phyloP scores from a whole-genome alignment of 1,140 invertebrate genomes.

The Palaemon carinicauda region DNA sequence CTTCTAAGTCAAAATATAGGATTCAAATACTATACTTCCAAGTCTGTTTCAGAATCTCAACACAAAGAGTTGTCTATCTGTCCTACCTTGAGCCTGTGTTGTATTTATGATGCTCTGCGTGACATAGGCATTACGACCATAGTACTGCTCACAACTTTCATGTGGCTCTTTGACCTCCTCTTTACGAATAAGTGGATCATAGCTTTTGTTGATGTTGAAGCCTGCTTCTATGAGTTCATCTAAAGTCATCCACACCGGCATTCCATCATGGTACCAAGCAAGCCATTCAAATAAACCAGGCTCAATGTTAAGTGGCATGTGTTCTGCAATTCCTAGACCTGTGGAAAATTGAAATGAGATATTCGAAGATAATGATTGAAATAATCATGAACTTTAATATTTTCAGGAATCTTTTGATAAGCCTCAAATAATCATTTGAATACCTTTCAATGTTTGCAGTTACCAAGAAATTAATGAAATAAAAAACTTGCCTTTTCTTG shows the following conservation, averaged over 20 bases:
- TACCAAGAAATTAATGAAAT: no score
- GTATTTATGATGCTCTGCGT: constrained; percentile 63
- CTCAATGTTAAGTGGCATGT: constrained; percentile 77
- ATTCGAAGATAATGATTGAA: no score
- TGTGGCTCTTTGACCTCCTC: constrained; percentile 69
- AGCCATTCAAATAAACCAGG: constrained; percentile 92
- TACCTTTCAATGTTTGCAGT: no score
- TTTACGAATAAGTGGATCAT: constrained; percentile 73
- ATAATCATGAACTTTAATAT: no score
- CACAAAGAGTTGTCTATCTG: no score
- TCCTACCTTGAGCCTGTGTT: constrained; percentile 55
- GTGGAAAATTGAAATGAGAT: neutral
- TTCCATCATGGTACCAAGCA: constrained; percentile 83
- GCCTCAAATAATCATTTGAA: no score
- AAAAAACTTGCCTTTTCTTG: no score
- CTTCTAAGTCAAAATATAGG: no score
- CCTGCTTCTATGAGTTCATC: constrained; percentile 78
- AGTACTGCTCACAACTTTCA: constrained; percentile 79
- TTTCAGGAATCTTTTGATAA: no score
- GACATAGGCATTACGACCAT: constrained; percentile 69
- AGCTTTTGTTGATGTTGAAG: constrained; percentile 78
- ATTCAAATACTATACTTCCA: no score
- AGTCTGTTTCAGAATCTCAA: constrained; percentile 61
- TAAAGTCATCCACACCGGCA: constrained; percentile 81
- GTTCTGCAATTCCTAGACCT: constrained; percentile 67